These are phyloP conservation scores for Triplophysa tibetana DNA, from an alignment of 2,113 vertebrate species.

Conservation along the genomic window DNA sequence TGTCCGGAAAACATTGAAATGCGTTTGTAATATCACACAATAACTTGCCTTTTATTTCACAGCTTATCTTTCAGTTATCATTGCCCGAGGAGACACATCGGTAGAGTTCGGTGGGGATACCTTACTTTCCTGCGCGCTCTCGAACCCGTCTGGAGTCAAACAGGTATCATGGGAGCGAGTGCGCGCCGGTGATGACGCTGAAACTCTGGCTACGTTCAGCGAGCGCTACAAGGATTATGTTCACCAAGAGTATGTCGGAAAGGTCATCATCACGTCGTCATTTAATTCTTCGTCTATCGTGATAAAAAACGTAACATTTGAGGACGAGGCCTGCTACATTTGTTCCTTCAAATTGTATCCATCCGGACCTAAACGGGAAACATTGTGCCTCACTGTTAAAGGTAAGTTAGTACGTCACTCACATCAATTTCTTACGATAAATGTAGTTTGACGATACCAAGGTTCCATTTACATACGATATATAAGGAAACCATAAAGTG, in stretches of 20 bases:
- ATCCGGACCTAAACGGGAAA: conserved; percentile 56
- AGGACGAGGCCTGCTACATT: conserved; percentile 69
- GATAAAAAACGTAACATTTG: conserved; percentile 55
- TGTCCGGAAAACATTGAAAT: not conserved
- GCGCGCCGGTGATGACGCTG: not conserved
- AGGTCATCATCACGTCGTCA: conserved; percentile 26
- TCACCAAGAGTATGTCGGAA: not conserved
- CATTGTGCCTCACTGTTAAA: conserved; percentile 66
- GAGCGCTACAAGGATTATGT: conserved; percentile 21
- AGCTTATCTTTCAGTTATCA: conserved; percentile 26
- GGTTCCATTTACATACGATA: too few species aligned
- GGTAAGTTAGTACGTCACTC: conserved; percentile 53
- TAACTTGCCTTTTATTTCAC: conserved; percentile 1
- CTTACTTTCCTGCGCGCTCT: conserved; percentile 10
- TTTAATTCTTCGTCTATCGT: conserved; percentile 14
- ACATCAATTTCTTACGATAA: not conserved
- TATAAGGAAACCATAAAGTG: too few species aligned
- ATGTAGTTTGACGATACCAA: not conserved
- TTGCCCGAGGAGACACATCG: not conserved
- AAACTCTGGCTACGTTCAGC: conserved; percentile 38
- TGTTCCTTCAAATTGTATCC: conserved; percentile 72
- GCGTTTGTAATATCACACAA: not conserved
- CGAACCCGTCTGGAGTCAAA: conserved; percentile 31
- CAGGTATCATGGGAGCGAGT: conserved; percentile 43
- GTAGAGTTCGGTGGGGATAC: not conserved